Percentiles rank a stretch among this genome's conserved stretches.
These are phyloP conservation scores for Hippocampus comes DNA, from an alignment of 2,113 vertebrate species.

Conservation along the genomic window DNA sequence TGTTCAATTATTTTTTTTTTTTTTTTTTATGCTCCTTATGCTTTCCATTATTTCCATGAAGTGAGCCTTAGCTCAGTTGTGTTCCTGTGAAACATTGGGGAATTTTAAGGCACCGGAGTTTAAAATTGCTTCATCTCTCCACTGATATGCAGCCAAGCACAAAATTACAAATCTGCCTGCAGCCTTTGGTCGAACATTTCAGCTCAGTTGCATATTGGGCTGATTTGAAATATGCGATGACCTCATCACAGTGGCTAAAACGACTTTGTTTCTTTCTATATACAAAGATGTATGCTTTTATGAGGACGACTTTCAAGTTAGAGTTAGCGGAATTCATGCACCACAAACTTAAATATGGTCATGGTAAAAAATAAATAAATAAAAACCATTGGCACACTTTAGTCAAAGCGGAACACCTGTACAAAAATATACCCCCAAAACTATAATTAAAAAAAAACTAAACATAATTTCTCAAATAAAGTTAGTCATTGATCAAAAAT, in stretches of 20 bases:
- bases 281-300: constrained; percentile 18
- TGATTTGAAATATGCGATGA: constrained; percentile 25
- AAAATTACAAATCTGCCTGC: constrained; percentile 36
- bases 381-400: constrained; percentile 8
- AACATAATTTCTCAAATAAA: too few species aligned
- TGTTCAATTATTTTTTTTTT: not conserved
- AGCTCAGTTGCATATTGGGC: constrained; percentile 25
- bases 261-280: not conserved
- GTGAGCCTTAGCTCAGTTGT: not conserved
- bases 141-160: constrained; percentile 31
- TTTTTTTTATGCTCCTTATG: not conserved
- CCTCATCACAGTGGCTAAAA: constrained; percentile 19
- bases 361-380: not conserved
- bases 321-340: constrained; percentile 17
- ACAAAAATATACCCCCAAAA: too few species aligned
- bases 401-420: too few species aligned
- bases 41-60: constrained; percentile 8
- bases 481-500: too few species aligned
- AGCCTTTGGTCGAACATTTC: constrained; percentile 9
- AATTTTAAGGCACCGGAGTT: constrained; percentile 28
- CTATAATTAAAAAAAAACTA: too few species aligned
- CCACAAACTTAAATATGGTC: constrained; percentile 19
- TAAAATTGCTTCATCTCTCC: constrained; percentile 38
- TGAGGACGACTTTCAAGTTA: constrained; percentile 18
- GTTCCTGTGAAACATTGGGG: constrained; percentile 1